Evolutionary conservation across 2,888 invertebrate genomes (phyloP).

Genomic region (Mesodorylaimus sp.): DNA sequence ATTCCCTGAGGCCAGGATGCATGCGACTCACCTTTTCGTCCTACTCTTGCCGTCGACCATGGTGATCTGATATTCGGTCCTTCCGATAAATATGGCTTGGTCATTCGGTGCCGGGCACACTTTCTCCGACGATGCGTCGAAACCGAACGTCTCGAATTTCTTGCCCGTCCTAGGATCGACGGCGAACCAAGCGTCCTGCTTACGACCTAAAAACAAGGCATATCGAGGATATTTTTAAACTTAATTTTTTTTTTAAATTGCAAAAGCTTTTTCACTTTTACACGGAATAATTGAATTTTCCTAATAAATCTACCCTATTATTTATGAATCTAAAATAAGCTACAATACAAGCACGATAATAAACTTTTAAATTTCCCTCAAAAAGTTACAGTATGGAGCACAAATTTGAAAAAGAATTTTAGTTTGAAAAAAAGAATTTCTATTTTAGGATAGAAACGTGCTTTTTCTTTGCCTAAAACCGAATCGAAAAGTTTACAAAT

Average conservation of each 20-base stretch:
- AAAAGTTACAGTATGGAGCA: no score
- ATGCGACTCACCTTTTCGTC: constrained; percentile 44
- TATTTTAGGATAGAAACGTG: no score
- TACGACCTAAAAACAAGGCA: constrained; percentile 28
- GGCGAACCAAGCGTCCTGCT: constrained; percentile 37
- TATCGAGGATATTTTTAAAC: neutral
- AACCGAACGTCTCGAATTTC: constrained; percentile 30
- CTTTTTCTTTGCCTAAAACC: no score
- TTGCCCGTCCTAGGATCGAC: constrained; percentile 34
- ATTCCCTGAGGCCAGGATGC: no score
- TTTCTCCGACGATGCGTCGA: constrained; percentile 29
- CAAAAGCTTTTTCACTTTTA: neutral
- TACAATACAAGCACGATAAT: no score
- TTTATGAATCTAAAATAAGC: no score
- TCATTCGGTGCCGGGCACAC: constrained; percentile 32
- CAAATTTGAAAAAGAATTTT: no score
- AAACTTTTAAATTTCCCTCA: no score
- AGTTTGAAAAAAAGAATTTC: no score
- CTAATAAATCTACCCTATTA: no score
- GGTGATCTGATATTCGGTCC: constrained; percentile 62
- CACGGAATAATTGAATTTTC: neutral
- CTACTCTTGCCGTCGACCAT: constrained; percentile 68
- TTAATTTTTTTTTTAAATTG: neutral
- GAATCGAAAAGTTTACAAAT: no score
- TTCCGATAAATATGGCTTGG: constrained; percentile 33